phyloP scores from a whole-genome alignment of 2,113 vertebrate species.

The Pyrgilauda ruficollis region DNA sequence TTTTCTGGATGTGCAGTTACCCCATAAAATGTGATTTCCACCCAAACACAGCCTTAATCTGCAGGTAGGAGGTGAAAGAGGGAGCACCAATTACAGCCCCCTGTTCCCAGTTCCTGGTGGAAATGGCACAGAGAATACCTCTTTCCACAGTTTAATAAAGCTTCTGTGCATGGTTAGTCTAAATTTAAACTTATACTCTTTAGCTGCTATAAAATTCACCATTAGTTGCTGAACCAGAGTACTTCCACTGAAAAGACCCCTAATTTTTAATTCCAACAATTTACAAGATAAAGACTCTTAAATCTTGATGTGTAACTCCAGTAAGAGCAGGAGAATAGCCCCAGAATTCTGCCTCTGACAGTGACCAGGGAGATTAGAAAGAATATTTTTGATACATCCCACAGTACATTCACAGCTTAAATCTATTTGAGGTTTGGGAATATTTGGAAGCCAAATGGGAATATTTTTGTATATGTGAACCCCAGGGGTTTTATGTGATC shows the following conservation, averaged over 20 bases:
- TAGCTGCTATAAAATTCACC: background rate
- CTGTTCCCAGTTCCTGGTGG: background rate
- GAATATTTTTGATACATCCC: background rate
- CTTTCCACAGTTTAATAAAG: background rate
- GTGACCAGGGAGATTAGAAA: background rate
- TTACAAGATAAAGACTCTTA: fast-evolving
- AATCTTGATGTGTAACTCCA: background rate
- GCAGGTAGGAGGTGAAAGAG: background rate
- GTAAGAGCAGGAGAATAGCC: background rate
- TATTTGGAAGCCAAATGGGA: background rate
- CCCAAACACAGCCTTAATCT: background rate
- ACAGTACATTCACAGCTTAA: background rate
- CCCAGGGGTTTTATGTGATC: background rate
- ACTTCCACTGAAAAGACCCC: background rate
- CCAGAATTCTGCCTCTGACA: background rate
- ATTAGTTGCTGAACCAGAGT: background rate
- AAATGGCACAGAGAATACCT: background rate
- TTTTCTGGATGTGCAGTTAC: background rate
- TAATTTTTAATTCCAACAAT: background rate
- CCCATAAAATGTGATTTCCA: background rate
- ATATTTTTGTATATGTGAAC: background rate
- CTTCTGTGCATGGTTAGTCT: background rate
- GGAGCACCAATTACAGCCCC: no score
- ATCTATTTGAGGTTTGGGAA: background rate
- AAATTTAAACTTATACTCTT: background rate